Conservation (phyloP, 2,888 invertebrate species). For the Drosophila birchii region DNA sequence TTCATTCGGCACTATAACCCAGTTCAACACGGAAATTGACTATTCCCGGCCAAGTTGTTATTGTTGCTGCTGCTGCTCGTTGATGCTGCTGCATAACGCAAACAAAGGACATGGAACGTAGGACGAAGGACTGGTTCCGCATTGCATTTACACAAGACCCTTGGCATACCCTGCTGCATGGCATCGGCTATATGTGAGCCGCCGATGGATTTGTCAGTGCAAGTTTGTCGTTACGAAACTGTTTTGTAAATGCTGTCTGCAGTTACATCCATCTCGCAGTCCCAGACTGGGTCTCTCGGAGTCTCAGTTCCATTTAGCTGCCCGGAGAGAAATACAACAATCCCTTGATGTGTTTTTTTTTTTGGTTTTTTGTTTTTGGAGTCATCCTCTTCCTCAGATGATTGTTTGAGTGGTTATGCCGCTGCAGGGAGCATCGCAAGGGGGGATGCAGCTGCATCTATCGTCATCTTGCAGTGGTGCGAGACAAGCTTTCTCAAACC, state of each 20-base stretch:
- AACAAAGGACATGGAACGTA: conserved; percentile 20
- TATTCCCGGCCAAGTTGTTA: conserved; percentile 24
- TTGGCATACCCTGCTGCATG: conserved; percentile 4
- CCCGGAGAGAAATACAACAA: not conserved
- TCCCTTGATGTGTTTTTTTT: conserved; percentile 1
- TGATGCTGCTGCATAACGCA: conserved; percentile 16
- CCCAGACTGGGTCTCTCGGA: not conserved
- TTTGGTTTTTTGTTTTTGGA: not conserved
- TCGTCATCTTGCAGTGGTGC: not conserved
- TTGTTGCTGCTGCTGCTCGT: not conserved
- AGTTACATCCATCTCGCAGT: not conserved
- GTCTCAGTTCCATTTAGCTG: not conserved
- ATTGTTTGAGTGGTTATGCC: conserved; percentile 10
- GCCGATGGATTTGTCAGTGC: conserved; percentile 15
- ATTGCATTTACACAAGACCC: not conserved
- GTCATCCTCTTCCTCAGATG: not conserved
- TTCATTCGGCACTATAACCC: conserved; percentile 33
- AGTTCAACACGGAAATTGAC: conserved; percentile 40
- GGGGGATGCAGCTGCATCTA: not conserved
- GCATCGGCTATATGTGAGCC: conserved; percentile 2
- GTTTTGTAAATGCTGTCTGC: conserved; percentile 15
- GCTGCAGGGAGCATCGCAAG: not conserved
- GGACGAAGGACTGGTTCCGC: not conserved
- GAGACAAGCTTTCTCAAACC: not conserved
- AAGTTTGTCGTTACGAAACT: conserved; percentile 16